Base-by-base conservation (phyloP, 2,888 invertebrate genomes). In the Tenthredo distinguenda region DNA sequence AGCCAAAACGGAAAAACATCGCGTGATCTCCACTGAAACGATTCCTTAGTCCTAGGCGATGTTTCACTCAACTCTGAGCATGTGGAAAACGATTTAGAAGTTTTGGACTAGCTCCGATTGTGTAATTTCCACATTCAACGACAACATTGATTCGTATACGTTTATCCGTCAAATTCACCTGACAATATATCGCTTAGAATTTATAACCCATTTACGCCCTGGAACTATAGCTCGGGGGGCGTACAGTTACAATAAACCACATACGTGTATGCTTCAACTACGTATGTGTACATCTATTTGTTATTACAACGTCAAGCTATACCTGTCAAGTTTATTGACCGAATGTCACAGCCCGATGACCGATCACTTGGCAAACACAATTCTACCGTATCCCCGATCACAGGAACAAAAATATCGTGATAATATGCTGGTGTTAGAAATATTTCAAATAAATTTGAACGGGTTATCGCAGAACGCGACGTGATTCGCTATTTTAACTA, bases 11-110 rank as follows among this genome's bases (percentile, higher is more conserved):
- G 7, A 18, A 18, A 31, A 74, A 74, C 43, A 7, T 74, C 72
- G 72, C 72, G 72, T 74, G 72, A 74, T 74, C 6, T 55, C 1
- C 15, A 74, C 43, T 74, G 40, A 43, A 74, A 74, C 43, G 43
- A 74, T 43, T 74, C 43, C n/a, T 18, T 31, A 21, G 43, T 72
- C 43, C 72, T 43, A 9, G 26, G 40, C 31, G 43, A 74, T 43
- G 72, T 74, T 74, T 43, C 72, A 74, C 72, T 43, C 4, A 74
- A 43, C 43, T 74, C 31, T 31, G 2, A 71, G 37, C 71, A 71
- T 31, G 34, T 71, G 50, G 50, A n/a, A 71, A 31, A 26, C 26
- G 10, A 62, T 21, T 62, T 6, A 50, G 18, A 71, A 71, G 37
- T 31, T 37, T 18, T 18, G 71, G 26, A 71, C 18, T 37, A n/a